phyloP scores from a whole-genome alignment of 2,888 invertebrate species.

The Falcaria lacertinaria region DNA sequence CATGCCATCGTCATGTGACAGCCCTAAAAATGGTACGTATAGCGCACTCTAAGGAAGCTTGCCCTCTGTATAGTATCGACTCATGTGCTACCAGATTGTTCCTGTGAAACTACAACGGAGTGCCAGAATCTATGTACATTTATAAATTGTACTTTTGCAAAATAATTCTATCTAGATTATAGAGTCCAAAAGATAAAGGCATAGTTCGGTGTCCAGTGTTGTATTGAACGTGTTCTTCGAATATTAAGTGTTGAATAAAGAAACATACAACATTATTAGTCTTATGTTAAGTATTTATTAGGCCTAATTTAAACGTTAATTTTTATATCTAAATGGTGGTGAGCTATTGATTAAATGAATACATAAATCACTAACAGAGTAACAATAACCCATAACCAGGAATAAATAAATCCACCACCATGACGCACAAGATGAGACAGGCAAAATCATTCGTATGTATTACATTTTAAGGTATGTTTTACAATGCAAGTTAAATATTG shows the following conservation, averaged over 20 bases:
- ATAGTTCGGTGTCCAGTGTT: slow-evolving; percentile 1
- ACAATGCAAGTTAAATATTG: slow-evolving; percentile 1
- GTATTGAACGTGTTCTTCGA: not conserved
- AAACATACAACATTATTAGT: no score
- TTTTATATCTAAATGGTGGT: not conserved
- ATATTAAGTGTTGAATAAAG: not conserved
- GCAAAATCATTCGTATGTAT: slow-evolving; percentile 24
- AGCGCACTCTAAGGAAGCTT: not conserved
- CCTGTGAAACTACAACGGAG: slow-evolving; percentile 35
- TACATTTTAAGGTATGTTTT: not conserved
- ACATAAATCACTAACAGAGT: not conserved
- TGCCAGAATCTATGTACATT: slow-evolving; percentile 42
- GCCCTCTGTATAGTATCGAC: not conserved
- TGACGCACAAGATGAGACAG: slow-evolving; percentile 53
- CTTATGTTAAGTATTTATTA: no score
- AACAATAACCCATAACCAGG: slow-evolving; percentile 23
- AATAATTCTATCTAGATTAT: slow-evolving; percentile 10
- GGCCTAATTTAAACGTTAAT: no score
- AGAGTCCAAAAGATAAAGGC: not conserved
- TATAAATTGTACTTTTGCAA: slow-evolving; percentile 31
- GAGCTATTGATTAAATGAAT: not conserved
- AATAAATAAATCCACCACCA: slow-evolving; percentile 31
- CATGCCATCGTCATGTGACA: not conserved
- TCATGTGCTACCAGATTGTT: slow-evolving; percentile 12
- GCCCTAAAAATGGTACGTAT: not conserved